A percentile compares a stretch with the other conserved stretches of the same genome.
Conservation (phyloP, 2,113 vertebrate species). For the Upupa epops region DNA sequence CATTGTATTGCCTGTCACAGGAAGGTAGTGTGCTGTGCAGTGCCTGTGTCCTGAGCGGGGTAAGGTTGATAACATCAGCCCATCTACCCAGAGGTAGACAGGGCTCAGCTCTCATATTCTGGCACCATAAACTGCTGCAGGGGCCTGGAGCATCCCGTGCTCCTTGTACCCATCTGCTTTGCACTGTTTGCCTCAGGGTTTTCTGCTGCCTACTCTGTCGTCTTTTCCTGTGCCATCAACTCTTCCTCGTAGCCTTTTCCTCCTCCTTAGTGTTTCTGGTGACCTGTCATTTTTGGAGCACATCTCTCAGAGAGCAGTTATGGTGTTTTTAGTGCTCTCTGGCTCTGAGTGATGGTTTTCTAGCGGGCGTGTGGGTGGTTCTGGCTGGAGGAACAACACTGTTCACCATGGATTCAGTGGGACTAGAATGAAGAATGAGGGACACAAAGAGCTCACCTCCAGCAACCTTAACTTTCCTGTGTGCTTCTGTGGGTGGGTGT, state of each 20-base stretch:
- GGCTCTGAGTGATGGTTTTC: background rate
- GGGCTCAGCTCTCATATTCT: background rate
- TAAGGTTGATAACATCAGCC: background rate
- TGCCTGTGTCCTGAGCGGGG: background rate
- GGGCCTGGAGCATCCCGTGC: background rate
- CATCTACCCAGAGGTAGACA: background rate
- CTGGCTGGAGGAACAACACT: background rate
- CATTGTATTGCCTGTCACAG: fast-evolving
- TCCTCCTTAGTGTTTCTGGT: background rate
- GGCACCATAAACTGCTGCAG: background rate
- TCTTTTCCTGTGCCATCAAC: background rate
- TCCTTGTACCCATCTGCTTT: background rate
- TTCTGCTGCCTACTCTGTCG: background rate
- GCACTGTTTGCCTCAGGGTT: background rate
- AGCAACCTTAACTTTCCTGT: background rate
- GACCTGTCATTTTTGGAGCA: background rate
- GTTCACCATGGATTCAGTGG: background rate
- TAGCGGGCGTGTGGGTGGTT: background rate
- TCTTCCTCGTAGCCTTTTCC: background rate
- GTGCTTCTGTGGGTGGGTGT: background rate
- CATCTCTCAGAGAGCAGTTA: background rate
- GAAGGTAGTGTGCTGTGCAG: background rate
- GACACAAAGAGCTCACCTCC: background rate
- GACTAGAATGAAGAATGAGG: background rate
- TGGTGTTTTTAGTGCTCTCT: background rate